These are phyloP conservation scores for Montipora capricornis DNA, from an alignment of 64 coral and sea anemone species.

Conservation along the genomic window DNA sequence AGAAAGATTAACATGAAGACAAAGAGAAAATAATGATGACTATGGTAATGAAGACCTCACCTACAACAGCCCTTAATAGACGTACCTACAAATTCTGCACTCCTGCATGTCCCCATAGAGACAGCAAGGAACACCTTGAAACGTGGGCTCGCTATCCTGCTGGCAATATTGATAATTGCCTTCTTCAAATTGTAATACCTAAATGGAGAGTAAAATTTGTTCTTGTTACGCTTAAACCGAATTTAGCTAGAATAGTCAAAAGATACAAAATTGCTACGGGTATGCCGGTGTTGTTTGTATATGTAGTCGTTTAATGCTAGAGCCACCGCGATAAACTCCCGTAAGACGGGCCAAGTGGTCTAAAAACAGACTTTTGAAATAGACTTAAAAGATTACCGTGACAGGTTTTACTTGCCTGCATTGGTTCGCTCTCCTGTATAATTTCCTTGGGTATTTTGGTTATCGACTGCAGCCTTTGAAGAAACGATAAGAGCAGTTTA, in stretches of 20 bases:
- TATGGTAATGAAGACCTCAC: not conserved
- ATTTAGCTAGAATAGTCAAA: too few relatives aligned
- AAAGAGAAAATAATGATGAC: not conserved
- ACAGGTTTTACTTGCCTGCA: slow-evolving; percentile 45
- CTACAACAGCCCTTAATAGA: too few relatives aligned
- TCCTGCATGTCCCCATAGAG: slow-evolving; percentile 78
- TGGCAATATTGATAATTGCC: slow-evolving; percentile 81
- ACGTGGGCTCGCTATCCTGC: slow-evolving; percentile 85
- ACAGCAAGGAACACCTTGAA: slow-evolving; percentile 83
- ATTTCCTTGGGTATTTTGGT: slow-evolving; percentile 87
- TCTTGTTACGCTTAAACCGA: too few relatives aligned
- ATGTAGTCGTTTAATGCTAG: too few relatives aligned
- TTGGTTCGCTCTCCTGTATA: slow-evolving; percentile 85
- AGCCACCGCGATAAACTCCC: too few relatives aligned
- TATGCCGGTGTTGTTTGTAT: too few relatives aligned
- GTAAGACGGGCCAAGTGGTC: too few relatives aligned
- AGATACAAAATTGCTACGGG: too few relatives aligned
- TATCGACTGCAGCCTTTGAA: slow-evolving; percentile 69
- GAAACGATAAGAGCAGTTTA: not conserved
- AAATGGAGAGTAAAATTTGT: not conserved
- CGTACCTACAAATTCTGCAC: slow-evolving; percentile 80
- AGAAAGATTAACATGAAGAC: too few relatives aligned
- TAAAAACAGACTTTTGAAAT: too few relatives aligned
- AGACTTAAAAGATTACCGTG: too few relatives aligned
- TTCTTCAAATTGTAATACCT: slow-evolving; percentile 71